phyloP scores from a whole-genome alignment of 1,140 invertebrate species.

The Drosophila micromelanica region DNA sequence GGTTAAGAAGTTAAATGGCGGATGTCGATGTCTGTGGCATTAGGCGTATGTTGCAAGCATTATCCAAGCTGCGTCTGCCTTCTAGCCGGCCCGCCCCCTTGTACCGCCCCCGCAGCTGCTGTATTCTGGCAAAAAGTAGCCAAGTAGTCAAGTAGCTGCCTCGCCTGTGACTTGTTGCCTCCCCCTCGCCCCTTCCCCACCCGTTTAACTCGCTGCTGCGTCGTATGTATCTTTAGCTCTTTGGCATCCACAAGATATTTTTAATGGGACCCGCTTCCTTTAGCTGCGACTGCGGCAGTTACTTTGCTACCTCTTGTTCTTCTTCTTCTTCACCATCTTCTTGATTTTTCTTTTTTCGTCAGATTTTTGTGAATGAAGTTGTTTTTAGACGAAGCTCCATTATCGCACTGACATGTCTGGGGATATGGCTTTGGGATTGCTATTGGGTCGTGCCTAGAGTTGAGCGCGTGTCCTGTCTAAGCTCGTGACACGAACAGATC shows the following conservation, averaged over 20 bases:
- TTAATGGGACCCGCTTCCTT: constrained; percentile 80
- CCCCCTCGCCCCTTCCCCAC: neutral
- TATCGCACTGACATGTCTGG: constrained; percentile 80
- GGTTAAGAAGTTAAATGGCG: constrained; percentile 75
- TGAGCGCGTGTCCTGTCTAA: too few relatives aligned
- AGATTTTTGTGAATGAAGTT: constrained; percentile 82
- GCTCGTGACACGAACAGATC: too few relatives aligned
- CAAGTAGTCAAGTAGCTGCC: constrained; percentile 40
- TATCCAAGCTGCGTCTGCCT: constrained; percentile 40
- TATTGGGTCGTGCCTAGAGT: neutral
- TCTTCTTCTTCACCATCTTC: constrained; percentile 7
- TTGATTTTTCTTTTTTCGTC: constrained; percentile 50
- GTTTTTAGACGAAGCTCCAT: constrained; percentile 72
- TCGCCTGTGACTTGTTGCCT: constrained; percentile 12
- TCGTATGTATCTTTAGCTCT: constrained; percentile 65
- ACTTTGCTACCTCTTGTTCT: constrained; percentile 34
- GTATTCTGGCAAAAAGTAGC: constrained; percentile 39
- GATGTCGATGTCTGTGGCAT: constrained; percentile 79
- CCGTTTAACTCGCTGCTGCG: neutral
- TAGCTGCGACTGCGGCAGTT: constrained; percentile 33
- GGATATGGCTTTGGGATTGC: constrained; percentile 53
- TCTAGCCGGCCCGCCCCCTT: constrained; percentile 27
- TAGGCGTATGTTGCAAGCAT: constrained; percentile 74
- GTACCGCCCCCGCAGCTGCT: constrained; percentile 61
- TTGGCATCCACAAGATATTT: constrained; percentile 80